phyloP scores from a whole-genome alignment of 1,140 invertebrate genomes.

The Leptonema lineaticorne region DNA sequence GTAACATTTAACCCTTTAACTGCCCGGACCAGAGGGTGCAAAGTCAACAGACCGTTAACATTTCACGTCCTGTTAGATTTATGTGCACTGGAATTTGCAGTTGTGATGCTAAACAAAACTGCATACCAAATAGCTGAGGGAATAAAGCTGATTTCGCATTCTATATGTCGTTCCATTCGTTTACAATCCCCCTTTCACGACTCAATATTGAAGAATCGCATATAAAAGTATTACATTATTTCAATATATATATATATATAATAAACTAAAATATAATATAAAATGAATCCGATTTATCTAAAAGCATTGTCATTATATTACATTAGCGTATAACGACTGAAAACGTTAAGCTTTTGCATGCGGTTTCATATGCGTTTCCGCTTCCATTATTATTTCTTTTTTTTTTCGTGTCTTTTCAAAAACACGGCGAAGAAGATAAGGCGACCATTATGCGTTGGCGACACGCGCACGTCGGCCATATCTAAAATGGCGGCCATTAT shows the following conservation, averaged over 20 bases:
- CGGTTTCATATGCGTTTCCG: no score
- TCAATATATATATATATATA: no score
- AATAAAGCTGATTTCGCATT: background rate
- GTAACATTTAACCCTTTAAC: background rate
- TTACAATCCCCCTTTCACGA: no score
- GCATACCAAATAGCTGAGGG: background rate
- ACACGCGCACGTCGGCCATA: slow-evolving; percentile 8
- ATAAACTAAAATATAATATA: no score
- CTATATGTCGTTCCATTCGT: background rate
- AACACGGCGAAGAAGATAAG: background rate
- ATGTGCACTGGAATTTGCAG: background rate
- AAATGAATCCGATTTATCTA: no score
- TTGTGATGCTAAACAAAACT: background rate
- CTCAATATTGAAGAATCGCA: background rate
- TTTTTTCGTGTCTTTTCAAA: no score
- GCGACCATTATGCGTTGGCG: slow-evolving; percentile 1
- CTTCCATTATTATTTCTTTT: no score
- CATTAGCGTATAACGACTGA: no score
- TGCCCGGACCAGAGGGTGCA: background rate
- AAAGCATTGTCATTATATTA: no score
- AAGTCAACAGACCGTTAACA: background rate
- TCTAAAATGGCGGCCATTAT: slow-evolving; percentile 16
- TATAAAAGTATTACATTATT: no score
- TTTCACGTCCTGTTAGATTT: background rate
- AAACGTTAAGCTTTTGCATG: background rate